Evolutionary conservation across 2,797 vertebrate genomes (phyloP), one percentile per base, ranked within the genome.

Genomic region (Chanos chanos): DNA sequence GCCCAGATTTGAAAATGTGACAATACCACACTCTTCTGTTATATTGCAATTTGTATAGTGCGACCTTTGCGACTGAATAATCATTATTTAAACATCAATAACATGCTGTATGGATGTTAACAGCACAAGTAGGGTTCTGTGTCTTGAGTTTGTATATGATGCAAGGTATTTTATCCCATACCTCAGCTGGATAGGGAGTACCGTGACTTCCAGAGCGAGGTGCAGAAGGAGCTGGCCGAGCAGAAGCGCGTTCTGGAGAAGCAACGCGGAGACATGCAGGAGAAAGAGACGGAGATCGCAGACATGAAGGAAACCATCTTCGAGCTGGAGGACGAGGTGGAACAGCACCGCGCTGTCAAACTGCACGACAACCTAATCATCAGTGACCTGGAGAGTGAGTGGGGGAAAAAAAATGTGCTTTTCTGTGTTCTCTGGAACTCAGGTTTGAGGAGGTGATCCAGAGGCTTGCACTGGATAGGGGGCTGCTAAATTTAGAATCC

Each of bases 261-360:
- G 68, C 85, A 93, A 75, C 89, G 93, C 0, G 28, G 83, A 22
- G 95, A 96, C 1, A 77, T 96, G 33, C 93, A 95, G 60, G 94
- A 95, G 61, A 97, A 95, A 34, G 95, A 97, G 67, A 94, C 93
- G 0, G 95, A 98, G 73, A 90, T 94, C 28, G 91, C 86, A 0
- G 95, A 97, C 78, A 97, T 99, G 95, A 99, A 98, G 71, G 95
- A 99, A 76, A 97, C 93, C 7, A 97, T 98, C 80, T 99, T 98
- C 71, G 96, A 99, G 76, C 75, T 98, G 74, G 96, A 99, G 79
- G 96, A 99, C 22, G 95, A 99, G 81, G 95, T 99, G 22, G 95
- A 99, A 59, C 95, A 99, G 78, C 95, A 98, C 64, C 86, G 95
- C 49, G 95, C 95, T 3, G 91, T 98, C 25, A 99, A 99, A 60